These are phyloP conservation scores for Phthorimaea operculella DNA, from an alignment of 1,140 invertebrate species.

Conservation along the genomic window DNA sequence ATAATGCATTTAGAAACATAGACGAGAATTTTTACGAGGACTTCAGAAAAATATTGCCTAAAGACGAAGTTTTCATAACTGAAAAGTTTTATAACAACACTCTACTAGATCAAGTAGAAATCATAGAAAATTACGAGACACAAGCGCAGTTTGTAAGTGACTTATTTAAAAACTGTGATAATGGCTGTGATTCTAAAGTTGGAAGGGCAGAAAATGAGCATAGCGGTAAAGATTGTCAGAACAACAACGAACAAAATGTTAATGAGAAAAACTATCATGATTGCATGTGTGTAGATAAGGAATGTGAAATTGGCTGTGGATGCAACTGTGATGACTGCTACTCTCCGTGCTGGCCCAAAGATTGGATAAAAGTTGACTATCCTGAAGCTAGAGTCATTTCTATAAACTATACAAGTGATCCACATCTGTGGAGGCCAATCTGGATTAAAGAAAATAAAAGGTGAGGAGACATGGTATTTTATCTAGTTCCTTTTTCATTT, in stretches of 20 bases:
- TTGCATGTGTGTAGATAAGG: background rate
- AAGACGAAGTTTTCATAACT: constrained; percentile 43
- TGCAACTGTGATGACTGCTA: constrained; percentile 57
- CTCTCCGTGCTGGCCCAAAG: constrained; percentile 75
- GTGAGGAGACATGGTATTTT: constrained; percentile 39
- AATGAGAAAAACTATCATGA: constrained; percentile 3
- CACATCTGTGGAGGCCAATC: constrained; percentile 74
- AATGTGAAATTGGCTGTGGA: constrained; percentile 44
- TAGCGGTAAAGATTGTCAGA: background rate
- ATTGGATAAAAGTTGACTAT: constrained; percentile 76
- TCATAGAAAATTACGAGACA: constrained; percentile 42
- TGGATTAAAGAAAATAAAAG: constrained; percentile 74
- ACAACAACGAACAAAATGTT: constrained; percentile 8
- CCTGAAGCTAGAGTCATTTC: constrained; percentile 74
- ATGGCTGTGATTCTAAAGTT: constrained; percentile 10
- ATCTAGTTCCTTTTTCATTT: too few relatives aligned
- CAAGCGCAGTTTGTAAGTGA: constrained; percentile 53
- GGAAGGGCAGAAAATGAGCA: constrained; percentile 6
- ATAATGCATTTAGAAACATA: constrained; percentile 15
- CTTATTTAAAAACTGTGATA: constrained; percentile 32
- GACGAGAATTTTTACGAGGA: constrained; percentile 24
- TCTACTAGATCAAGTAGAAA: constrained; percentile 31
- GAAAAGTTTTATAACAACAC: constrained; percentile 54
- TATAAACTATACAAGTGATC: constrained; percentile 78
- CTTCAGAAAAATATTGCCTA: constrained; percentile 30